These are phyloP conservation scores for Leucoptera coffeella DNA, from an alignment of 2,888 invertebrate genomes.

Conservation along the genomic window DNA sequence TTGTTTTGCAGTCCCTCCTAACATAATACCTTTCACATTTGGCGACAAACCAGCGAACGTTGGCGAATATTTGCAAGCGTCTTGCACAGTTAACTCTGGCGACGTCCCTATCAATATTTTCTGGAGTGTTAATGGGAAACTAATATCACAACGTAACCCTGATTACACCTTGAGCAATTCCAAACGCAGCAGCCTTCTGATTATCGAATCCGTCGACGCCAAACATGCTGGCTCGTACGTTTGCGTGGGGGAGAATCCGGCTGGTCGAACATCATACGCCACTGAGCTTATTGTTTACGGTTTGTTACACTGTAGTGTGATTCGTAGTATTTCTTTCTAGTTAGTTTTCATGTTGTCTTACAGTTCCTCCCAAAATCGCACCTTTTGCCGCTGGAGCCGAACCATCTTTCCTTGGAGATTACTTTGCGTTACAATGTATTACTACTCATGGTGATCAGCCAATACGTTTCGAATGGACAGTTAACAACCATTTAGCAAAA, in stretches of 20 bases:
- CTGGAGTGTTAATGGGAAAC: constrained; percentile 64
- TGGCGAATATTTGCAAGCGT: constrained; percentile 57
- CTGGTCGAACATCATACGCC: constrained; percentile 45
- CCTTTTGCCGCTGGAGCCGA: constrained; percentile 65
- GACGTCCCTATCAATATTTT: constrained; percentile 66
- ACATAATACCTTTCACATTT: constrained; percentile 60
- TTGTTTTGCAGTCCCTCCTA: constrained; percentile 55
- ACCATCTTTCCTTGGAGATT: constrained; percentile 55
- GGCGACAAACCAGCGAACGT: constrained; percentile 57
- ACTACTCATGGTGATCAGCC: constrained; percentile 44
- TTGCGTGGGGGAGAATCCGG: constrained; percentile 52
- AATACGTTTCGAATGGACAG: constrained; percentile 42
- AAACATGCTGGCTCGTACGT: constrained; percentile 60
- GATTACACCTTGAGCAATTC: constrained; percentile 34
- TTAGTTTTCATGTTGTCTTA: constrained; percentile 31
- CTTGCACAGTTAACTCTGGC: constrained; percentile 59
- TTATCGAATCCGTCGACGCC: constrained; percentile 59
- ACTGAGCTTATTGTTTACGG: constrained; percentile 53
- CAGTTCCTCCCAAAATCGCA: constrained; percentile 70
- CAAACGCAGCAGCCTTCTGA: constrained; percentile 54
- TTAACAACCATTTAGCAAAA: constrained; percentile 30
- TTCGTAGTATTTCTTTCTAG: no score
- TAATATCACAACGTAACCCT: constrained; percentile 38
- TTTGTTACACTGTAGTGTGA: constrained; percentile 12
- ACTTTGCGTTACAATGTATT: constrained; percentile 42